Evolutionary conservation across 2,113 vertebrate genomes (phyloP).

Genomic region (Pipra filicauda): DNA sequence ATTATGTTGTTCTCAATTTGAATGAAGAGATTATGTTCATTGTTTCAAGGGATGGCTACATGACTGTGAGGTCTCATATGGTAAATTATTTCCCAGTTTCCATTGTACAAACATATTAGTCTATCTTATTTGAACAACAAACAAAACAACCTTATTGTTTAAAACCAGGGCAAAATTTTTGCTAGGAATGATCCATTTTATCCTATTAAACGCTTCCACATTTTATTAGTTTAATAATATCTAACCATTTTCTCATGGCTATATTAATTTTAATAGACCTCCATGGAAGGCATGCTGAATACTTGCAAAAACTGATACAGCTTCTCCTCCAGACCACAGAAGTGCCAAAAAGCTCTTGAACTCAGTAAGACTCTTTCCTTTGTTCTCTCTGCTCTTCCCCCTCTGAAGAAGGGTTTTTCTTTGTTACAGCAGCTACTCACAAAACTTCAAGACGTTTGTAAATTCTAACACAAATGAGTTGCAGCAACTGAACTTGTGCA

Average conservation of each 20-base stretch:
- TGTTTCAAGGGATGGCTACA: conserved; percentile 11
- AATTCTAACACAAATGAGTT: neutral
- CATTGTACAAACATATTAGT: neutral
- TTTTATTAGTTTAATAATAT: neutral
- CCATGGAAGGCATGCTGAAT: neutral
- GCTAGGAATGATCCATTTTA: neutral
- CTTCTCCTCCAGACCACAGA: neutral
- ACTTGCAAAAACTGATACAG: neutral
- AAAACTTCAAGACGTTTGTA: neutral
- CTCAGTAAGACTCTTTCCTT: neutral
- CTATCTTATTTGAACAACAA: conserved; percentile 1
- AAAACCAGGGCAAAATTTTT: neutral
- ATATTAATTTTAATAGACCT: neutral
- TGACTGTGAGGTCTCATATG: neutral
- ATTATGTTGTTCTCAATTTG: neutral
- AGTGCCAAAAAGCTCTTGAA: neutral
- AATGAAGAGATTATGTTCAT: neutral
- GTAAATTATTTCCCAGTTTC: conserved; percentile 1
- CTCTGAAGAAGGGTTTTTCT: neutral
- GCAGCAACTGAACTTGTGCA: neutral
- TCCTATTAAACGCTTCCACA: neutral
- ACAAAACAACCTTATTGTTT: neutral
- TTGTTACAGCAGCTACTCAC: neutral
- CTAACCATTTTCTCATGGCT: neutral
- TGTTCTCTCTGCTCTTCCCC: neutral